phyloP scores from a whole-genome alignment of 2,113 vertebrate genomes.

The Pelmatolapia mariae region DNA sequence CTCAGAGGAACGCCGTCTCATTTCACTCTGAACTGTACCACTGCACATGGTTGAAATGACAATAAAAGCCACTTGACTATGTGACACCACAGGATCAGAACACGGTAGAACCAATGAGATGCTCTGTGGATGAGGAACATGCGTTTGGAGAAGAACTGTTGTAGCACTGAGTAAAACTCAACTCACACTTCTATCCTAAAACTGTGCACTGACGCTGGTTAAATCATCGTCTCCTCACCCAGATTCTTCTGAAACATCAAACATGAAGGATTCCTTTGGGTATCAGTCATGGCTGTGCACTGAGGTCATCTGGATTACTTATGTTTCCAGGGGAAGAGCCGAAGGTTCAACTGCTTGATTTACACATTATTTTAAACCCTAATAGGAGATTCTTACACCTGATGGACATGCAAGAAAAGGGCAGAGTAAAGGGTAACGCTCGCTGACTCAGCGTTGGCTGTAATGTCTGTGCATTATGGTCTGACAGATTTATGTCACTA shows the following conservation, averaged over 20 bases:
- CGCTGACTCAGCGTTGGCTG: neutral
- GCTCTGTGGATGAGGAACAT: neutral
- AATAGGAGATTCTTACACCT: neutral
- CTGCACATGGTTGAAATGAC: rapidly evolving
- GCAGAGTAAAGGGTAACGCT: neutral
- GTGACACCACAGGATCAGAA: rapidly evolving
- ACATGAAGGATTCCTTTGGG: neutral
- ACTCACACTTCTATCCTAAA: neutral
- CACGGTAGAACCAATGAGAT: rapidly evolving
- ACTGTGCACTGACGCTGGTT: neutral
- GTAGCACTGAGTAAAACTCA: neutral
- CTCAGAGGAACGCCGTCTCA: neutral
- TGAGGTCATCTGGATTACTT: neutral
- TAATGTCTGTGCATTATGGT: neutral
- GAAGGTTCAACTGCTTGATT: neutral
- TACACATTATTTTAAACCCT: neutral
- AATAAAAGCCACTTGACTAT: neutral
- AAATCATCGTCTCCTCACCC: neutral
- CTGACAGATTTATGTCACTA: neutral
- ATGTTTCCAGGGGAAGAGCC: neutral
- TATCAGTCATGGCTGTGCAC: rapidly evolving
- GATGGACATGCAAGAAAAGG: neutral
- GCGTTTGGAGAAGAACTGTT: neutral
- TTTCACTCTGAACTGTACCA: neutral
- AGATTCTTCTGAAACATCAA: neutral